Base-by-base conservation (phyloP, 2,797 vertebrate species). In the Schizopygopsis pylzovi region DNA sequence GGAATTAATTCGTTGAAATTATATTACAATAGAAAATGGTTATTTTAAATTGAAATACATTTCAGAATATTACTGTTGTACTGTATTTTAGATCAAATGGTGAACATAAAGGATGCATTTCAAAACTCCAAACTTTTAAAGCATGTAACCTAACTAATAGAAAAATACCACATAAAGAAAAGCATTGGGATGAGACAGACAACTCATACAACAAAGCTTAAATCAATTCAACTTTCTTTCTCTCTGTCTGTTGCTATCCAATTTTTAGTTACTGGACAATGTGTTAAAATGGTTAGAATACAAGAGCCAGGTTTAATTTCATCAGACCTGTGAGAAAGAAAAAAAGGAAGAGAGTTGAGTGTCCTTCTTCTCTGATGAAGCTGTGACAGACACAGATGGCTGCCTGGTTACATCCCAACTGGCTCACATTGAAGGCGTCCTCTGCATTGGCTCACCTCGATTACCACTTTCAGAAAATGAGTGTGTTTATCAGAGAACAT, bases 321-420 rank as follows among this genome's bases (percentile, higher is more conserved):
- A 83, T 89, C 76, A 82, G 85, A 83, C 76, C 76, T 85, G 37
- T 37, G 39, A 79, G 76, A 71, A 79, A 28, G 25, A 16, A 2
- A 77, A 77, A 43, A 39, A 47, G 37, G 56, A 70, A 83, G 63
- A 75, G 70, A 84, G 81, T 61, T 45, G 16, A 65, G 81, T 73
- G 86, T 77, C 79, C 77, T 88, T 87, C 88, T 65, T 39, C 84
- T 56, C 82, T 71, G 71, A 87, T 73, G 65, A 81, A 49, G 70
- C 87, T 83, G 65, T 88, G 87, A 87, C 85, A 56, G 88, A 87
- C 90, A 89, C 84, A 77, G 56, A 86, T 85, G 86, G 82, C 80
- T 67, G 52, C 72, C 59, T 39, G n/a, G 33, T 72, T 72, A 43
- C 20, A 81, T 86, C 81, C 83, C 76, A 87, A 54, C 79, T 82